Conservation (phyloP, 2,113 vertebrate species). For the Pithys albifrons region DNA sequence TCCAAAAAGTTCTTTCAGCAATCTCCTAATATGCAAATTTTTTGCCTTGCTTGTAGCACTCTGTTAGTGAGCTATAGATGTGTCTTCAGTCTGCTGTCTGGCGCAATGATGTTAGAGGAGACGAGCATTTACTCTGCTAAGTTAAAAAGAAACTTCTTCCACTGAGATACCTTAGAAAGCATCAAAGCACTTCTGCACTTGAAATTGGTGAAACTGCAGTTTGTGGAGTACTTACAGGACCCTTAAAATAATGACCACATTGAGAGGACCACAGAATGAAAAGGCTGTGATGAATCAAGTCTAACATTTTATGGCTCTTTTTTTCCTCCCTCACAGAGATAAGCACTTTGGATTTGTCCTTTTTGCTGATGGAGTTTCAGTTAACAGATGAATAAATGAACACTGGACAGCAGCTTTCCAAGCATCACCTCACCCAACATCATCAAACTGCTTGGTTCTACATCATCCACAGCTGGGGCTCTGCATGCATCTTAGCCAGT, state of each 20-base stretch:
- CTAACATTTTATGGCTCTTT: not conserved
- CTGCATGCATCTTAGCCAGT: not conserved
- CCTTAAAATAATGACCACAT: not conserved
- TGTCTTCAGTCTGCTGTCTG: not conserved
- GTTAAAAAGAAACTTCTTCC: not conserved
- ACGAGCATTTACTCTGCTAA: not conserved
- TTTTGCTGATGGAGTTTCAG: not conserved
- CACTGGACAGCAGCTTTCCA: not conserved
- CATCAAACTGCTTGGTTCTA: not conserved
- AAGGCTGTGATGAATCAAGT: not conserved
- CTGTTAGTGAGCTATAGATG: not conserved
- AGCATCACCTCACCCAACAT: not conserved
- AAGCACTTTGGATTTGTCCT: not conserved
- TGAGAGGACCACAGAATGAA: not conserved
- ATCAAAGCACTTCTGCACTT: not conserved
- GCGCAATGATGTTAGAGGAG: not conserved
- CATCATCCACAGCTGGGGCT: not conserved
- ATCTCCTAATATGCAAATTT: not conserved
- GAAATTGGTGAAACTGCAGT: not conserved
- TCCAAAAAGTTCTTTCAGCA: not conserved
- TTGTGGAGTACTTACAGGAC: not conserved
- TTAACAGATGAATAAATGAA: not conserved
- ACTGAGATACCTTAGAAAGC: not conserved
- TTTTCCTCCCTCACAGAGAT: accelerated
- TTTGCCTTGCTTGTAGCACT: not conserved